phyloP scores from a whole-genome alignment of 2,888 invertebrate genomes.

The Chesias legatella region DNA sequence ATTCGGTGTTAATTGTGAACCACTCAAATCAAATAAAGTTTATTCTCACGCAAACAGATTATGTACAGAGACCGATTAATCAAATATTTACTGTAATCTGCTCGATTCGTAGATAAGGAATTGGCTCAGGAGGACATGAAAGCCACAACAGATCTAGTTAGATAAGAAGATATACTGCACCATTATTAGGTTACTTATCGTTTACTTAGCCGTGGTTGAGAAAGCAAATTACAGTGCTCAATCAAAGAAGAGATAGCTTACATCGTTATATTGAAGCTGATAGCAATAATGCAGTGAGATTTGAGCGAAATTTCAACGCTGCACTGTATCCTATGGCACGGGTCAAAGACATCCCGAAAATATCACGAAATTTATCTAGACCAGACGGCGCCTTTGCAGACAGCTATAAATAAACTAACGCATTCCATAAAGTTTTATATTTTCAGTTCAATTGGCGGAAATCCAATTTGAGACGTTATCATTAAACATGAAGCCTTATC shows the following conservation, averaged over 20 bases:
- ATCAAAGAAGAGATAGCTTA: constrained; percentile 9
- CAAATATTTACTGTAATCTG: constrained; percentile 34
- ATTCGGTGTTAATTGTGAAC: constrained; percentile 2
- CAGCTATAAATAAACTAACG: constrained; percentile 49
- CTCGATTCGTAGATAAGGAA: constrained; percentile 44
- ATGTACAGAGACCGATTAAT: constrained; percentile 10
- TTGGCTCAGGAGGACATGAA: constrained; percentile 35
- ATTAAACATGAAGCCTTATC: constrained; percentile 11
- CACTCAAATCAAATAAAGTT: constrained; percentile 1
- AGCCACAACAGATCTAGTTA: constrained; percentile 43
- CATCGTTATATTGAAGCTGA: constrained; percentile 3
- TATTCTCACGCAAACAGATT: not conserved
- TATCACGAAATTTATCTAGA: constrained; percentile 60
- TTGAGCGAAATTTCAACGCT: constrained; percentile 2
- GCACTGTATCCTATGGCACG: constrained; percentile 13
- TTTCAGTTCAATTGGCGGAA: constrained; percentile 38
- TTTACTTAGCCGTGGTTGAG: not conserved
- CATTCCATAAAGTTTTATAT: constrained; percentile 38
- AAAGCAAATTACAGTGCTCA: constrained; percentile 8
- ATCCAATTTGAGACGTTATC: constrained; percentile 31
- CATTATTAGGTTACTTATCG: constrained; percentile 9
- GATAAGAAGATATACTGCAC: constrained; percentile 43
- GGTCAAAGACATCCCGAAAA: constrained; percentile 45
- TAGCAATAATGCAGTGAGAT: not conserved
- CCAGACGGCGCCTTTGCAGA: constrained; percentile 53